These are phyloP conservation scores for Conops quadrifasciatus DNA, from an alignment of 2,888 invertebrate genomes.

Conservation along the genomic window DNA sequence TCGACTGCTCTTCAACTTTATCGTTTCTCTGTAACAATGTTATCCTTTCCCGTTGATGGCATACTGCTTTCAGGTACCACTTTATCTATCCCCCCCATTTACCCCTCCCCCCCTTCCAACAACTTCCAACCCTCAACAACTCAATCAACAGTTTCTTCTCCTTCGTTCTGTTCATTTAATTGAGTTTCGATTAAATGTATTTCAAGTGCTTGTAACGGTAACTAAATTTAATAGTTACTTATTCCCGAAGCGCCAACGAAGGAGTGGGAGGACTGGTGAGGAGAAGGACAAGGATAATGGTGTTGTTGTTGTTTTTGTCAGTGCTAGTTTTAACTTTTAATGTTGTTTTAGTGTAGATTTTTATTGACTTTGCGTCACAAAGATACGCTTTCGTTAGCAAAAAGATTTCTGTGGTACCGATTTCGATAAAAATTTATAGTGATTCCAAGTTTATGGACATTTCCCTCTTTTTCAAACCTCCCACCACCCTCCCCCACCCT, in stretches of 20 bases:
- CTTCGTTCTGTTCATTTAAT: constrained; percentile 24
- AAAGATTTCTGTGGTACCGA: background rate
- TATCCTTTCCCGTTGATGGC: background rate
- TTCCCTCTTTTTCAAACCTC: too few species aligned
- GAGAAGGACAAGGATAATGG: background rate
- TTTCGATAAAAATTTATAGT: background rate
- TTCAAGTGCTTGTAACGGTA: constrained; percentile 25
- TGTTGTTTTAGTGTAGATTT: constrained; percentile 17
- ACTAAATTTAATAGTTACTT: constrained; percentile 13
- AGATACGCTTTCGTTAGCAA: background rate
- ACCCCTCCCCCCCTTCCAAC: background rate
- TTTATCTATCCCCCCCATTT: background rate
- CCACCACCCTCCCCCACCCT: too few species aligned
- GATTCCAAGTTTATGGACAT: background rate
- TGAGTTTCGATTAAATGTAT: constrained; percentile 35
- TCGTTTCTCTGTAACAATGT: background rate
- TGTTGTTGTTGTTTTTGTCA: background rate
- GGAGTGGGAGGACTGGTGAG: background rate
- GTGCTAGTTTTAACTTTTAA: background rate
- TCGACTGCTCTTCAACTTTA: constrained; percentile 1
- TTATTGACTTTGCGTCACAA: constrained; percentile 8
- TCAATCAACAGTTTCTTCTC: background rate
- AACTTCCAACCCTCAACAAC: too few species aligned
- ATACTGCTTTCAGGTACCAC: background rate
- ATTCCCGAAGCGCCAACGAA: too few species aligned